Evolutionary conservation across 2,113 vertebrate species (phyloP).

Genomic region (Callaeas wilsoni): DNA sequence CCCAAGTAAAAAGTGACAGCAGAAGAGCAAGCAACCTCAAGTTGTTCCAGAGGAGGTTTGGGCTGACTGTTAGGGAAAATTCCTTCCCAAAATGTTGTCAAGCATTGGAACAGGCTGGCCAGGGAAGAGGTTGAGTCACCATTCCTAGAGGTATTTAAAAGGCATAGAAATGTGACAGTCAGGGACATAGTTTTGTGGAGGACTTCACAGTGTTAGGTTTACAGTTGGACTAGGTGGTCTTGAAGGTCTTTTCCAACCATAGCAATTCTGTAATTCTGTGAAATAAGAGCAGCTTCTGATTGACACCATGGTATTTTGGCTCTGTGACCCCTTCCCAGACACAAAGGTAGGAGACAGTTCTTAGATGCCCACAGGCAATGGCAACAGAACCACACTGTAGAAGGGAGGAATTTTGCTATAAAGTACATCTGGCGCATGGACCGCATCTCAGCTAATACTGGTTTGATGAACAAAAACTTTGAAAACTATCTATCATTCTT

Average conservation of each 20-base stretch:
- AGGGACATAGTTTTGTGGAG: background rate
- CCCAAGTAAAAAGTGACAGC: background rate
- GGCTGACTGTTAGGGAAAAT: background rate
- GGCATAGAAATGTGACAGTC: fast-evolving
- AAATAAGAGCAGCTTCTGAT: background rate
- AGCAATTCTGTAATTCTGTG: background rate
- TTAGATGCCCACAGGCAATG: background rate
- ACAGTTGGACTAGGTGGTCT: background rate
- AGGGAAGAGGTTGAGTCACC: background rate
- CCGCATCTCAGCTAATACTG: background rate
- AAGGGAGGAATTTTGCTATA: background rate
- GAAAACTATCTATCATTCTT: background rate
- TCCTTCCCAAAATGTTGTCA: background rate
- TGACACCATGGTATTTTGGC: background rate
- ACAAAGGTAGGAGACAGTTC: background rate
- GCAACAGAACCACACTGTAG: background rate
- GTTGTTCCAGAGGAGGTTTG: background rate
- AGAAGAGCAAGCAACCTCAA: background rate
- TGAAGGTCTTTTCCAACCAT: background rate
- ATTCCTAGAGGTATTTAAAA: background rate
- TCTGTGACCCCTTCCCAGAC: background rate
- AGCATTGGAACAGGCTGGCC: background rate
- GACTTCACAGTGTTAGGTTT: background rate
- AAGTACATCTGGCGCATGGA: background rate
- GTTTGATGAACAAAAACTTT: background rate